Conservation (phyloP, 1,140 invertebrate genomes). For the Berghia stephanieae region DNA sequence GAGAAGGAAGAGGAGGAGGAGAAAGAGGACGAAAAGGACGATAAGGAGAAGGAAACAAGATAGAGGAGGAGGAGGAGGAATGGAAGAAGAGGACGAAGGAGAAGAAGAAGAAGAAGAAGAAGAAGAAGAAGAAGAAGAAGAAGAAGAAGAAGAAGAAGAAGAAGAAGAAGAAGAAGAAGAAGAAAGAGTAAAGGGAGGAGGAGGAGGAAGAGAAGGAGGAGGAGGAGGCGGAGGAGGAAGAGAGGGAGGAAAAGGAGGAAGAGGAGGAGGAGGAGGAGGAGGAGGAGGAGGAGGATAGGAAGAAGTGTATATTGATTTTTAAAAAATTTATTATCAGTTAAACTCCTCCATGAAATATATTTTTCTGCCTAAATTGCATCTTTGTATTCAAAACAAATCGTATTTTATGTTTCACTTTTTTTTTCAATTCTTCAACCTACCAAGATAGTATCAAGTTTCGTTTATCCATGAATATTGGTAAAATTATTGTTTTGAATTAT, state of each 20-base stretch:
- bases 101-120: neutral
- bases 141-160: neutral
- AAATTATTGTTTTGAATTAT: no score
- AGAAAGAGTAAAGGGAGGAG: neutral
- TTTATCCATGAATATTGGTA: no score
- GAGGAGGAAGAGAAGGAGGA: neutral
- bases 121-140: neutral
- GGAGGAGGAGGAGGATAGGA: neutral
- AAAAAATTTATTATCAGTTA: no score
- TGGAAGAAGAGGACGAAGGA: neutral
- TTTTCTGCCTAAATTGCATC: no score
- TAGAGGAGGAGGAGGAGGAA: neutral
- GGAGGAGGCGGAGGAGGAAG: neutral
- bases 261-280: neutral
- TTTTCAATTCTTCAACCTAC: no score
- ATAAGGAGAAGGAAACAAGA: neutral
- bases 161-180: neutral
- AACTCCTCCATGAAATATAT: no score
- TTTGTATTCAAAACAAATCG: no score
- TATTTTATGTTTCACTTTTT: no score
- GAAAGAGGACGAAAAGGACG: neutral
- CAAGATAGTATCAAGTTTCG: no score
- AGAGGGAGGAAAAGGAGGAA: neutral
- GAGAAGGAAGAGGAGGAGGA: neutral
- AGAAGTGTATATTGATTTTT: no score